phyloP scores from a whole-genome alignment of 2,888 invertebrate species.

The Ennomos erosarius region DNA sequence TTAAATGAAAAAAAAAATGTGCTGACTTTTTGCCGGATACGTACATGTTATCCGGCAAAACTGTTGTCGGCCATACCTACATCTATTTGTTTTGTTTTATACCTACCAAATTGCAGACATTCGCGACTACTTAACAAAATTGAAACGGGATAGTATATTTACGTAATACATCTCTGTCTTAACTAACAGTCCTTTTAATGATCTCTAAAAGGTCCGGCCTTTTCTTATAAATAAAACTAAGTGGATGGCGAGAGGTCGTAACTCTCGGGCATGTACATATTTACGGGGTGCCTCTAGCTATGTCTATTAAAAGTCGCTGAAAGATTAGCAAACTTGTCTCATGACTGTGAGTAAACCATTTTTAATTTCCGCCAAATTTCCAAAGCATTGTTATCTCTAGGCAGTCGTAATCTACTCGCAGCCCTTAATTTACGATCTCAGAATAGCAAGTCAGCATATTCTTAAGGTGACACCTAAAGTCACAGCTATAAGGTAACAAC shows the following conservation, averaged over 20 bases:
- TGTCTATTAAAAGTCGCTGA: too few relatives aligned
- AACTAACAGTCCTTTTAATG: constrained; percentile 52
- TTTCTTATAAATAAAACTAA: constrained; percentile 36
- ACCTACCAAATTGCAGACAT: constrained; percentile 68
- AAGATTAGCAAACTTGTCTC: too few relatives aligned
- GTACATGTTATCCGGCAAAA: background rate
- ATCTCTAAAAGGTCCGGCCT: constrained; percentile 32
- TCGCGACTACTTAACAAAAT: constrained; percentile 77
- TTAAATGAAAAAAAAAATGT: too few relatives aligned
- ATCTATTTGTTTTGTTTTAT: constrained; percentile 30
- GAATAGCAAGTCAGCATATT: constrained; percentile 31
- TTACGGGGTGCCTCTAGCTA: background rate
- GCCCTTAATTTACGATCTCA: constrained; percentile 26
- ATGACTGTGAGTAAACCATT: background rate
- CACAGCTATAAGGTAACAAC: constrained; percentile 14
- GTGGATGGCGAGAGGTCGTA: constrained; percentile 26
- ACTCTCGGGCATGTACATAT: constrained; percentile 14
- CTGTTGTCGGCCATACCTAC: background rate
- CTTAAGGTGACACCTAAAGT: constrained; percentile 21
- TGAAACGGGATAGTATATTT: constrained; percentile 62
- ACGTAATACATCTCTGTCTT: constrained; percentile 57
- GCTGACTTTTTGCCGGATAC: background rate
- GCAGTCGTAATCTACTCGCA: constrained; percentile 9
- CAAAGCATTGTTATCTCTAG: constrained; percentile 11
- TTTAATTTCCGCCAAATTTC: background rate